Base-by-base conservation (phyloP, 2,113 vertebrate genomes). In the Cromileptes altivelis region DNA sequence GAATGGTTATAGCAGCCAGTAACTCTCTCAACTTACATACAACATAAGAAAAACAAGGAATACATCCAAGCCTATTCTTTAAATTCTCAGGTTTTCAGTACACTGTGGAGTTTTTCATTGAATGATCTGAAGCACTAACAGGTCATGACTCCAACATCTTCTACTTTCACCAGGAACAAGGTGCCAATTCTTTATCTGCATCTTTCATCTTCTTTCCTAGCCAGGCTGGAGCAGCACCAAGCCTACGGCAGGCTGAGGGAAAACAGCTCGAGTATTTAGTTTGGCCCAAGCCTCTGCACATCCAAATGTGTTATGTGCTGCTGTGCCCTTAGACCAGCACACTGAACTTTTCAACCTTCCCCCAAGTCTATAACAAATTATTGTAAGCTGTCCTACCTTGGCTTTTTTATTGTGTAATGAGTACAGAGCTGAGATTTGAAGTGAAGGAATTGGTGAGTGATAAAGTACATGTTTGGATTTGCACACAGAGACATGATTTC, bases 261-360 rank as follows among this genome's bases (percentile, higher is more conserved):
- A 84, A 89, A 86, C 81, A 85, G 80, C 72, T 4, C 19, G 64
- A 30, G 37, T 90, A 68, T 92, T 92, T 88, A 21, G 74, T 72
- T 91, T 91, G 88, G 92, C 85, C 25, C 33, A 30, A 25, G 47
- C 25, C 55, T 75, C 42, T 68, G 71, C 69, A 84, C 68, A 70
- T 84, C 82, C 80, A 74, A 53, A 56, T 52, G 33, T 73, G 75
- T 64, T 75, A 50, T 52, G 33, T 70, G 75, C 69, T 75, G 33
- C 74, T 75, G 68, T 55, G 37, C 61, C 42, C 57, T 49, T 15
- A 77, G 81, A 88, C 85, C 88, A 82, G 53, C 18, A 68, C 2
- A 5, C 45, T 92, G 84, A 91, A 88, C 91, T 87, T 52, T 70
- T 87, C 65, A 85, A 91, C 91, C 78, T 70, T 80, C 63, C 56